phyloP scores from a whole-genome alignment of 2,797 vertebrate genomes.

The Graptemys geographica region DNA sequence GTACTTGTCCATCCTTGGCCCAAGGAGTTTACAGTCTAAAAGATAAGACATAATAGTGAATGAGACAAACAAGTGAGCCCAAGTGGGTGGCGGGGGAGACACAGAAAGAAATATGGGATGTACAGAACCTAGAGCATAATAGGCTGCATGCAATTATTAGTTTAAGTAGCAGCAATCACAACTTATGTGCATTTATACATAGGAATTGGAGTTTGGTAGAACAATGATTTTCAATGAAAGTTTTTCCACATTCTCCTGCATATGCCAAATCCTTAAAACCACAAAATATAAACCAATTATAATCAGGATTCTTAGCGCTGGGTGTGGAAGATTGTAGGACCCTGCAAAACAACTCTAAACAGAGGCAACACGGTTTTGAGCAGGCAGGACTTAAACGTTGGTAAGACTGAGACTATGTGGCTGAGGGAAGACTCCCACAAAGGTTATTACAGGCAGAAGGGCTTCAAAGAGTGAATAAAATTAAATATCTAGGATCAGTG shows the following conservation, averaged over 20 bases:
- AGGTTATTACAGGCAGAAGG: too few relatives aligned
- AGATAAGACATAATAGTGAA: neutral
- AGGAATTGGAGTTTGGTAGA: conserved; percentile 41
- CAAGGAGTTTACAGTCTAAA: neutral
- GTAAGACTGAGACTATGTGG: too few relatives aligned
- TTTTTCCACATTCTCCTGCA: conserved; percentile 45
- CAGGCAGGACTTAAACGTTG: too few relatives aligned
- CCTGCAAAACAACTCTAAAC: too few relatives aligned
- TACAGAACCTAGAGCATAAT: neutral
- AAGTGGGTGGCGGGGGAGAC: too few relatives aligned
- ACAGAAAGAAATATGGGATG: neutral
- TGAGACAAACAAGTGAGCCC: rapidly evolving
- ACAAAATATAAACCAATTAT: neutral
- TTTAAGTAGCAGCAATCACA: too few relatives aligned
- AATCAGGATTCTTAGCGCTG: neutral
- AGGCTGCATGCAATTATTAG: too few relatives aligned
- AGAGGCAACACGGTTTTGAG: too few relatives aligned
- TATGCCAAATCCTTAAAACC: conserved; percentile 20
- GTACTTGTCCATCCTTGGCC: rapidly evolving
- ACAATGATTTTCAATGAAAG: conserved; percentile 58
- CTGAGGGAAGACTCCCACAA: too few relatives aligned
- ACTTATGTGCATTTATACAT: conserved; percentile 25
- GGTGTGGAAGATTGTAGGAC: neutral
- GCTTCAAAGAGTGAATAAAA: too few relatives aligned
- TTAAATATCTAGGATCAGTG: too few relatives aligned